Evolutionary conservation across 2,888 invertebrate species (phyloP), one percentile per base, ranked within the genome.

Genomic region (Rotaria socialis): DNA sequence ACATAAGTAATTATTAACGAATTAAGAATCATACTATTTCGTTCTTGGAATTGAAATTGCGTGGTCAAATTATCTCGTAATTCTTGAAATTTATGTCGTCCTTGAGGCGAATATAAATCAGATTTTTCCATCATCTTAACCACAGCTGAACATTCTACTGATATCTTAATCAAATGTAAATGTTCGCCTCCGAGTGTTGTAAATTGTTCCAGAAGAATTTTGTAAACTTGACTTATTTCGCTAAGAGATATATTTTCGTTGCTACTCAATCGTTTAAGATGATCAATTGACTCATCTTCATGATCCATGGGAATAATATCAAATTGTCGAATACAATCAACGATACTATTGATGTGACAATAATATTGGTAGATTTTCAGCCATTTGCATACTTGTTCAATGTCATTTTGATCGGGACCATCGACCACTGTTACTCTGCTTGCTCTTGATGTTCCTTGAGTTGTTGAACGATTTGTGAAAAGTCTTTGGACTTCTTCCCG

Each of bases 51-150:
- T 47, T 80, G 80, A 80, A 80, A 80, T n/a, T 80, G 80, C n/a
- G 80, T 80, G 14, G 80, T 80, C 47, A 80, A 80, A 80, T 80
- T 80, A 80, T 80, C 80, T 80, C 80, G 43, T 47, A 80, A n/a
- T 47, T 80, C 80, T 80, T 80, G 80, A 47, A 80, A 80, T 80
- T 47, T 43, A 47, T 47, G 80, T 47, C 2, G 11, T 43, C 43
- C 43, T 10, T 80, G 80, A 41, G 22, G 2, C 0, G 43, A 24
- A 47, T 80, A 47, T 80, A 80, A 80, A 22, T 80, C 80, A 7
- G 22, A 6, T 43, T n/a, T 7, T 47, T 80, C 19, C 80, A 80
- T 80, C 43, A 80, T 43, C n/a, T 80, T 7, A 11, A 80, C 14
- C 8, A 80, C 80, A 47, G 24, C n/a, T 47, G 47, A 11, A 80